A percentile compares a stretch with the other conserved stretches of the same genome.
phyloP scores from a whole-genome alignment of 2,888 invertebrate species.

The Lasioglossum oenotherae region DNA sequence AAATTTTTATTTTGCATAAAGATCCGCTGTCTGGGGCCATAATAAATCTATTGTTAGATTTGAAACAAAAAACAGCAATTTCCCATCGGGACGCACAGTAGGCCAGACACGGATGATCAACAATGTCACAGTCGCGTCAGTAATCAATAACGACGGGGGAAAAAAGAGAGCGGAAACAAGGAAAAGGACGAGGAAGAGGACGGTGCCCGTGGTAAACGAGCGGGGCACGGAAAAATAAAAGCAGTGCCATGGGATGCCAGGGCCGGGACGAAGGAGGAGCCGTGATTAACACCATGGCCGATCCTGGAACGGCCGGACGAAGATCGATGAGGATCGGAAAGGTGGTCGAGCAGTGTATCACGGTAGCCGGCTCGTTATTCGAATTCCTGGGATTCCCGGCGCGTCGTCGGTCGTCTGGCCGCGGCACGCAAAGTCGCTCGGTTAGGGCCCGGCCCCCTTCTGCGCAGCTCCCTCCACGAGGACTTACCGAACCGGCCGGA shows the following conservation, averaged over 20 bases:
- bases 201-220: constrained; percentile 12
- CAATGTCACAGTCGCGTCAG: neutral
- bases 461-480: constrained; percentile 25
- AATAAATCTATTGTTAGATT: neutral
- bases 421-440: constrained; percentile 56
- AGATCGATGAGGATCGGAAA: constrained; percentile 69
- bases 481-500: constrained; percentile 77
- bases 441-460: constrained; percentile 1
- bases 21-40: too few species aligned
- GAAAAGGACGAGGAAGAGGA: neutral
- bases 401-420: constrained; percentile 45
- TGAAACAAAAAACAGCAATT: neutral
- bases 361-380: constrained; percentile 73
- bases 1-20: too few species aligned
- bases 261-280: constrained; percentile 11
- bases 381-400: constrained; percentile 74
- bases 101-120: neutral
- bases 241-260: neutral
- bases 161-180: neutral
- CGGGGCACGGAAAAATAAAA: constrained; percentile 19
- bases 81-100: neutral
- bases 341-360: constrained; percentile 66
- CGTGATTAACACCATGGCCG: constrained; percentile 60
- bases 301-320: constrained; percentile 55
- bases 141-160: neutral